Evolutionary conservation across 2,888 invertebrate genomes (phyloP).

Genomic region (Lucinisca nassula): DNA sequence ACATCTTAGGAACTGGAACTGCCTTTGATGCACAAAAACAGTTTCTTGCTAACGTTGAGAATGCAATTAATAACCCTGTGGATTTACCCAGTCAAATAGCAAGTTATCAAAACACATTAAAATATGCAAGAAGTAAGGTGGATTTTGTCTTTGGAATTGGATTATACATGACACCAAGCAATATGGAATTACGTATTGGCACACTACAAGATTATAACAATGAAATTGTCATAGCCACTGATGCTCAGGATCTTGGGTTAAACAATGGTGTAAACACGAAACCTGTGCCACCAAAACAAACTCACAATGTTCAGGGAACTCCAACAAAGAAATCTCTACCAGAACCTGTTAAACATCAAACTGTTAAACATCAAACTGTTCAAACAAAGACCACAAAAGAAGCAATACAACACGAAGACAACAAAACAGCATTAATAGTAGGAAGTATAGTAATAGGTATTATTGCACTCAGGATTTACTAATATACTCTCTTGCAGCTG

Average conservation of each 20-base stretch:
- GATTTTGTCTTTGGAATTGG: conserved; percentile 20
- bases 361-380: conserved; percentile 4
- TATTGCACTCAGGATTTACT: too few species aligned
- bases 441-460: too few species aligned
- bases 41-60: conserved; percentile 14
- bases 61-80: conserved; percentile 11
- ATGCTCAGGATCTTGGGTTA: background rate
- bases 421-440: background rate
- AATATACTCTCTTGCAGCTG: too few species aligned
- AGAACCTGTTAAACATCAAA: conserved; percentile 4
- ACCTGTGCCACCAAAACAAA: background rate
- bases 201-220: background rate
- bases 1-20: conserved; percentile 8
- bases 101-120: conserved; percentile 5
- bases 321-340: conserved; percentile 1
- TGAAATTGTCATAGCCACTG: conserved; percentile 4
- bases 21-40: conserved; percentile 33
- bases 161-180: conserved; percentile 23
- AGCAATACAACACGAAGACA: conserved; percentile 4
- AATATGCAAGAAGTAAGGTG: conserved; percentile 1
- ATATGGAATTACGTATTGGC: conserved; percentile 28
- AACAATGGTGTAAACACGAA: background rate
- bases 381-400: background rate
- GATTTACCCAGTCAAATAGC: conserved; percentile 12
- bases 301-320: background rate